Evolutionary conservation across 2,888 invertebrate genomes (phyloP).

Genomic region (Rhopalosiphum nymphaeae): DNA sequence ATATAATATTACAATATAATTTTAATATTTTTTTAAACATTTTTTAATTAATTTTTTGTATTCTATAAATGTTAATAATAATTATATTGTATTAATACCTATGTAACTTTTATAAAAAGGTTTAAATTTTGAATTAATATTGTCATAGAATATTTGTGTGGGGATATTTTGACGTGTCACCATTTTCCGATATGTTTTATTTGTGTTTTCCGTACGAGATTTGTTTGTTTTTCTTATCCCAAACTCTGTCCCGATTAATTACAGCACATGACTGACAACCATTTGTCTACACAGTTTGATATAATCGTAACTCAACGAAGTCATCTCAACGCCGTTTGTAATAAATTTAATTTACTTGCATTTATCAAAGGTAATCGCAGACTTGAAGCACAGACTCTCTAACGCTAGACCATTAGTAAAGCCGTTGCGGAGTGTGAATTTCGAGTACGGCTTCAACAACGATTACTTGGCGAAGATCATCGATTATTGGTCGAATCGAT

Average conservation of each 20-base stretch:
- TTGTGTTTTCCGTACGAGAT: neutral
- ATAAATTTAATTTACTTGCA: neutral
- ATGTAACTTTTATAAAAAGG: too few relatives aligned
- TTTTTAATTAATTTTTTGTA: too few relatives aligned
- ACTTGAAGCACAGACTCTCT: slow-evolving; percentile 76
- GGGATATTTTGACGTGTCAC: too few relatives aligned
- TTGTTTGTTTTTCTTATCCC: neutral
- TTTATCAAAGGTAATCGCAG: slow-evolving; percentile 73
- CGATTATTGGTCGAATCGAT: slow-evolving; percentile 84
- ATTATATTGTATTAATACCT: too few relatives aligned
- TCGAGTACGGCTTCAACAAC: slow-evolving; percentile 79
- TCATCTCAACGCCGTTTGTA: neutral
- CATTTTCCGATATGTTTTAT: neutral
- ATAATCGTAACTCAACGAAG: neutral
- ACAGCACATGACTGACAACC: neutral
- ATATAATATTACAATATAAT: too few relatives aligned
- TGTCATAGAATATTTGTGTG: too few relatives aligned
- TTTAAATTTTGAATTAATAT: too few relatives aligned
- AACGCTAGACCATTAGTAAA: slow-evolving; percentile 73
- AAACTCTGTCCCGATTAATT: neutral
- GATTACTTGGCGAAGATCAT: slow-evolving; percentile 78
- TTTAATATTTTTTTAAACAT: too few relatives aligned
- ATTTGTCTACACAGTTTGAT: neutral
- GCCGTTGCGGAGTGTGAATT: slow-evolving; percentile 73
- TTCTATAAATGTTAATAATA: too few relatives aligned